Conservation (phyloP, 2,888 invertebrate genomes). For the Rhyacophila evoluta region DNA sequence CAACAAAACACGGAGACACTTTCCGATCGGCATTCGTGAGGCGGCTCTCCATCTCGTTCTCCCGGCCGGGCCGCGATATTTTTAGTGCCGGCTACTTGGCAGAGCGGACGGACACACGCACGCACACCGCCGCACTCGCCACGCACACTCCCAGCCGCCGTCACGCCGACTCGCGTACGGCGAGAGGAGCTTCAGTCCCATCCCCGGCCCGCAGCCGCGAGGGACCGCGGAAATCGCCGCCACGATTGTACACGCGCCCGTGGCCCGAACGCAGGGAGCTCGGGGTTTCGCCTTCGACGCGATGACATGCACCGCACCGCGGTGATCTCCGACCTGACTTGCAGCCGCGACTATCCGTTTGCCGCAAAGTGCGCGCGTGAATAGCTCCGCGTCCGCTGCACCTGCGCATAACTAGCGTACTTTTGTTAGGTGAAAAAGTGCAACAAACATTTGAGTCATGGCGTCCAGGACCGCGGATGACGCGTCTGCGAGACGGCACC, state of each 20-base stretch:
- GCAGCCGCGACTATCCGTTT: constrained; percentile 62
- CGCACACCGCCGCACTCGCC: constrained; percentile 60
- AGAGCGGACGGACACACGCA: constrained; percentile 59
- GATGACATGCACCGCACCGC: constrained; percentile 25
- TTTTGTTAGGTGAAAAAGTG: not conserved
- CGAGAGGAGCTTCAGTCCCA: constrained; percentile 52
- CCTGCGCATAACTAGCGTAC: not conserved
- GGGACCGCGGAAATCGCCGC: constrained; percentile 55
- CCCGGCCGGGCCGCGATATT: constrained; percentile 64
- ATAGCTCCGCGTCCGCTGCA: constrained; percentile 51
- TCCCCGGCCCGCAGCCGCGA: constrained; percentile 55
- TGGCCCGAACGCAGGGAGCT: constrained; percentile 49
- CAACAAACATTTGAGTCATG: constrained; percentile 56
- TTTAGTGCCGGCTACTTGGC: constrained; percentile 78
- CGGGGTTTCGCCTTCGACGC: not conserved
- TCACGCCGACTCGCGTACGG: constrained; percentile 53
- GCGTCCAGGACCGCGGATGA: constrained; percentile 62
- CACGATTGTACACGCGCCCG: constrained; percentile 30
- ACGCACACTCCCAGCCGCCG: constrained; percentile 33
- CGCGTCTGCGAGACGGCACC: constrained; percentile 73
- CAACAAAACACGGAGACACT: not conserved
- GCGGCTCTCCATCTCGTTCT: constrained; percentile 45
- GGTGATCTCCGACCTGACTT: constrained; percentile 44
- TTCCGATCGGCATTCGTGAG: not conserved
- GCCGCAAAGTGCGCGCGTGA: not conserved